phyloP scores from a whole-genome alignment of 2,888 invertebrate species.

The Carpatolechia fugitivella region DNA sequence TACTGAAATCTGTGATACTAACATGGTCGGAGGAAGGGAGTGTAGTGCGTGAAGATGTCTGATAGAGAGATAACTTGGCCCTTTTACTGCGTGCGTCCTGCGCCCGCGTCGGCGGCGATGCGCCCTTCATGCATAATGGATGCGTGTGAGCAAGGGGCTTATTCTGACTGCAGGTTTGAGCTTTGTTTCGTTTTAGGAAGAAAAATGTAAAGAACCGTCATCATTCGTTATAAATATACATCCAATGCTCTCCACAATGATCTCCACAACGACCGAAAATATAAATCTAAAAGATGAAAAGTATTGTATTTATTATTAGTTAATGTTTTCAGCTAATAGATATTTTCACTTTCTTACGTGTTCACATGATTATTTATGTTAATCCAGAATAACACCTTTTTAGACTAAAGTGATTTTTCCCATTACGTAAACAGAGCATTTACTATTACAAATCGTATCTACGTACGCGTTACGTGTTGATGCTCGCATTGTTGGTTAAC shows the following conservation, averaged over 20 bases:
- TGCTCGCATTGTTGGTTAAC: slow-evolving; percentile 16
- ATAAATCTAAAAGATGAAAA: no score
- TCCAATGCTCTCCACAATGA: no score
- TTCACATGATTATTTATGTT: no score
- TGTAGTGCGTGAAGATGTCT: slow-evolving; percentile 43
- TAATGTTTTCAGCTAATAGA: no score
- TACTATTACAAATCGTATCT: slow-evolving; percentile 24
- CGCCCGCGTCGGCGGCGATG: slow-evolving; percentile 15
- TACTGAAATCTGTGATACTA: background rate
- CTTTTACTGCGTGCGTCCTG: slow-evolving; percentile 18
- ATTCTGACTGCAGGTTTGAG: slow-evolving; percentile 19
- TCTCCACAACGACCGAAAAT: no score
- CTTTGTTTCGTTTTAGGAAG: background rate
- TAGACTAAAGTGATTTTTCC: slow-evolving; percentile 10
- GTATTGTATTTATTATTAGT: no score
- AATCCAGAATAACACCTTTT: background rate
- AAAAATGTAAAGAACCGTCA: no score
- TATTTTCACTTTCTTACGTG: no score
- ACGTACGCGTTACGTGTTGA: slow-evolving; percentile 22
- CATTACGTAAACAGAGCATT: slow-evolving; percentile 13
- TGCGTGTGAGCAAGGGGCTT: slow-evolving; percentile 23
- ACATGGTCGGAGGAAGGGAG: slow-evolving; percentile 16
- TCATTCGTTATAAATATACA: no score
- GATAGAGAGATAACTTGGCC: slow-evolving; percentile 25
- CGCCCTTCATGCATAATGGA: slow-evolving; percentile 35